Conservation (phyloP, 2,888 invertebrate genomes). For the Hydrotaea diabolus region DNA sequence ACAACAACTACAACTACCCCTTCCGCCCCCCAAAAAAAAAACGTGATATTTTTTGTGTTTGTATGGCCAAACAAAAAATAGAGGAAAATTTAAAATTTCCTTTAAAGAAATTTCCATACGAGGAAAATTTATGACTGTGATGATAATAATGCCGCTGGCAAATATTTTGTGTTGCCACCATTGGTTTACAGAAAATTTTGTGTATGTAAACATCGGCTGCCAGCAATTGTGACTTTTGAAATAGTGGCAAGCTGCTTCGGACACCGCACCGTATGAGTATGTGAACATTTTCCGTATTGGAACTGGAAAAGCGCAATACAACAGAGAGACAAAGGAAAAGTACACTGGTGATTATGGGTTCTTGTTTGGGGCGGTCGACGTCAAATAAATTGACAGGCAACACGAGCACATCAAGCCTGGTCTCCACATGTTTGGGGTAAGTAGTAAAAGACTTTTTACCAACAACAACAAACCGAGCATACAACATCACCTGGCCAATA, state of each 20-base stretch:
- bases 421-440: slow-evolving; percentile 65
- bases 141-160: background rate
- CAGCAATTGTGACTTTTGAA: background rate
- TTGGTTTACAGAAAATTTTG: slow-evolving; percentile 38
- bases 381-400: slow-evolving; percentile 51
- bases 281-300: slow-evolving; percentile 4
- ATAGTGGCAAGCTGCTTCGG: background rate
- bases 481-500: too few relatives aligned
- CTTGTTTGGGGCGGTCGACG: slow-evolving; percentile 60
- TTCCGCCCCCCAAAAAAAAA: background rate
- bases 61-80: slow-evolving; percentile 19
- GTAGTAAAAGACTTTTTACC: slow-evolving; percentile 33
- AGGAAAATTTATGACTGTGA: background rate
- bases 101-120: background rate
- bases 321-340: background rate
- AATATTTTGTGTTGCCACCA: background rate
- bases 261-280: slow-evolving; percentile 12
- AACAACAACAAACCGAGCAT: too few relatives aligned
- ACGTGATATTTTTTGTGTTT: background rate
- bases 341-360: slow-evolving; percentile 56
- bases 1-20: background rate
- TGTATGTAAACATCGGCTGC: slow-evolving; percentile 8
- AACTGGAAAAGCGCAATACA: slow-evolving; percentile 26
- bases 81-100: background rate
- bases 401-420: slow-evolving; percentile 41